Percentiles rank a stretch among this genome's conserved stretches.
Conservation (phyloP, 1,140 invertebrate species). For the Caenorhabditis briggsae region DNA sequence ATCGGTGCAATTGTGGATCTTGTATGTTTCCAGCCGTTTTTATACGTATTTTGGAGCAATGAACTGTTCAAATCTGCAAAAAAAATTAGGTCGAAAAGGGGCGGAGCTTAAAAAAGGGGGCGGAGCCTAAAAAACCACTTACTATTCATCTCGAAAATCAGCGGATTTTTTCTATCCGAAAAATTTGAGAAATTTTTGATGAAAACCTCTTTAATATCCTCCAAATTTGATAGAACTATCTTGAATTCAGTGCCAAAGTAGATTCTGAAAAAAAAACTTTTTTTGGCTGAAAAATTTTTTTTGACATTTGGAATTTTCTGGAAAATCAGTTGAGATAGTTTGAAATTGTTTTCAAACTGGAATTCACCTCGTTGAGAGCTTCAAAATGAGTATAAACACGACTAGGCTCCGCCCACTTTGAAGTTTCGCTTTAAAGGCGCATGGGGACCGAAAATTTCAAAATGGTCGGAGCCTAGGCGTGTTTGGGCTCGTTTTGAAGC, state of each 20-base stretch:
- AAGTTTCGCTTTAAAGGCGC: no score
- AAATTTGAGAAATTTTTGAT: conserved; percentile 55
- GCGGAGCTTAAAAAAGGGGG: background rate
- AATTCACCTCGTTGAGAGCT: no score
- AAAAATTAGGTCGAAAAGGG: background rate
- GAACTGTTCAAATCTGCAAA: conserved; percentile 10
- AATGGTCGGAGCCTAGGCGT: no score
- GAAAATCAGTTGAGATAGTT: no score
- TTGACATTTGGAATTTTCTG: no score
- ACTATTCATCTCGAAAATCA: conserved; percentile 6
- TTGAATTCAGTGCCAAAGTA: conserved; percentile 23
- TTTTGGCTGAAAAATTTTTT: no score
- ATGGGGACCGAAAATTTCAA: no score
- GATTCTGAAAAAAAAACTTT: conserved; percentile 21
- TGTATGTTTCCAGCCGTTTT: conserved; percentile 13
- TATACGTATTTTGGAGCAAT: conserved; percentile 4
- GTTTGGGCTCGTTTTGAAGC: no score
- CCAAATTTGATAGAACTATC: background rate
- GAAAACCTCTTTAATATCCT: conserved; percentile 32
- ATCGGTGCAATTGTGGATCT: conserved; percentile 21
- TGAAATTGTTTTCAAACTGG: no score
- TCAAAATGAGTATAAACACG: no score
- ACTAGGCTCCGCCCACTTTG: no score
- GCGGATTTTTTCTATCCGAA: background rate
- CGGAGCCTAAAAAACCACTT: background rate